Evolutionary conservation across 2,888 invertebrate species (phyloP), one percentile per base, ranked within the genome.

Genomic region (Drosophila hamatofila): DNA sequence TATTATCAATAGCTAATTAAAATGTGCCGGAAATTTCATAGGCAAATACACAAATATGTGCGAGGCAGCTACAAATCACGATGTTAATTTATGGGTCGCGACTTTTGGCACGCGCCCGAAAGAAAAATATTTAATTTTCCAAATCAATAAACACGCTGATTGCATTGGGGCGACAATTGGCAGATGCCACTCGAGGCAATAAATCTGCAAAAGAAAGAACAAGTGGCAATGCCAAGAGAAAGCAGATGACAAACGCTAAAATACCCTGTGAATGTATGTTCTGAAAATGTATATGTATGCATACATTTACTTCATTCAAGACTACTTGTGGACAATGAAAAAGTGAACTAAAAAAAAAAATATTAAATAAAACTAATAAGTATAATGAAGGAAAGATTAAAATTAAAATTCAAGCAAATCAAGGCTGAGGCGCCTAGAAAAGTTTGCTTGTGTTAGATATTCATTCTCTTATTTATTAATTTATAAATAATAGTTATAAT

Each of bases 71-170:
- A 70, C 83, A 88, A 76, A 79, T 88, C 88, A 83, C 80, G 68
- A 52, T 71, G 63, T 70, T 85, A 80, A 88, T 88, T 83, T 83
- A 83, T 76, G 84, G 64, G 65, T 44, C 71, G 82, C 72, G 82
- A 72, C 86, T 76, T 78, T 88, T 73, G 67, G 82, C 79, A 79
- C 67, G 82, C 79, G 82, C 74, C 63, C 60, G 60, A 71, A 80
- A 70, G 81, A 77, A 82, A 81, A 81, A 81, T 87, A 90, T 87
- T 87, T 87, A 87, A 87, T 87, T 87, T 87, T 87, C 86, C 86
- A 87, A 90, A 81, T 90, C 86, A 87, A 87, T 87, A 87, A 83
- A 71, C 90, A 87, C 89, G 83, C 90, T 87, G 86, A 87, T 87
- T 87, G 86, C 90, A 88, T 83, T 90, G 74, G 73, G 83, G 81